A percentile compares a stretch with the other conserved stretches of the same genome.
phyloP scores from a whole-genome alignment of 2,797 vertebrate genomes.

The Poeciliopsis paucimaculata region DNA sequence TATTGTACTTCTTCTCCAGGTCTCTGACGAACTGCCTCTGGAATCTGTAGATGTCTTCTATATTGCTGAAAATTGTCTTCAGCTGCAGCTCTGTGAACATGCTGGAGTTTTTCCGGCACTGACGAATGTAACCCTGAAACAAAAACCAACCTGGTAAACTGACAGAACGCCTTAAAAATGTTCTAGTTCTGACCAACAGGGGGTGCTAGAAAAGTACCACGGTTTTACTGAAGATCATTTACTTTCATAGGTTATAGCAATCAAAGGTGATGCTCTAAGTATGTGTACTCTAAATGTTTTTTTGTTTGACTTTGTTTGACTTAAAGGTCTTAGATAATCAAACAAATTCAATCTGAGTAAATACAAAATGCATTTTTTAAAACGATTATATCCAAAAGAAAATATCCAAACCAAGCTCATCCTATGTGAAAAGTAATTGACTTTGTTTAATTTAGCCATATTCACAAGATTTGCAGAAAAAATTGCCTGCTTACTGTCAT shows the following conservation, averaged over 20 bases:
- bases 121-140: slow-evolving; percentile 93
- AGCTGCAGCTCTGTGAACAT: slow-evolving; percentile 94
- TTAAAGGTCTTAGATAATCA: not conserved
- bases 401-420: not conserved
- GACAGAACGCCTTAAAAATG: slow-evolving; percentile 8
- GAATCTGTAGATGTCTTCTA: slow-evolving; percentile 98
- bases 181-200: slow-evolving; percentile 57
- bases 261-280: not conserved
- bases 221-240: not conserved
- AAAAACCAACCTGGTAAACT: not conserved
- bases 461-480: not conserved
- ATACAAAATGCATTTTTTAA: not conserved
- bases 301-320: not conserved
- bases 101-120: slow-evolving; percentile 93
- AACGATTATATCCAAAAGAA: not conserved
- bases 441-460: not conserved
- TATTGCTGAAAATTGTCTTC: slow-evolving; percentile 97
- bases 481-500: not conserved
- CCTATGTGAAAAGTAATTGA: not conserved
- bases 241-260: not conserved
- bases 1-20: slow-evolving; percentile 95
- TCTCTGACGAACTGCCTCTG: slow-evolving; percentile 95
- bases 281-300: no score
- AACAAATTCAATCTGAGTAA: not conserved
- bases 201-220: slow-evolving; percentile 33